These are phyloP conservation scores for Leucoraja erinaceus DNA, from an alignment of 2,113 vertebrate species.

Conservation along the genomic window DNA sequence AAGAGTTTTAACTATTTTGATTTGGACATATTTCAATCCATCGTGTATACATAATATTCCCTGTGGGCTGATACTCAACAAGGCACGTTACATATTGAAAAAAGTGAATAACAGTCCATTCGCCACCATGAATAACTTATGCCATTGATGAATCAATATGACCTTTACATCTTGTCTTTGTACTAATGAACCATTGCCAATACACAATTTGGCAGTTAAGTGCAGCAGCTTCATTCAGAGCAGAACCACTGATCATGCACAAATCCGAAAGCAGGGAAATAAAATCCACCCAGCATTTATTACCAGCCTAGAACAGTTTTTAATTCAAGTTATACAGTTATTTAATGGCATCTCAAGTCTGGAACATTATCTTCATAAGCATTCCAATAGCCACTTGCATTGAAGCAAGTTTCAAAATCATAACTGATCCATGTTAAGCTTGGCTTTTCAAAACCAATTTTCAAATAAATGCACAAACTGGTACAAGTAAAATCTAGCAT, in stretches of 20 bases:
- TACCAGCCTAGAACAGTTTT: slow-evolving; percentile 27
- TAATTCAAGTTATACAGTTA: slow-evolving; percentile 36
- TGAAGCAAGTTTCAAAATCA: slow-evolving; percentile 32
- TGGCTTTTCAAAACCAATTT: slow-evolving; percentile 32
- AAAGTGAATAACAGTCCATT: neutral
- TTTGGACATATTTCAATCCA: neutral
- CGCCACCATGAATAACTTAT: neutral
- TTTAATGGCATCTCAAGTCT: slow-evolving; percentile 36
- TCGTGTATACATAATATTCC: neutral
- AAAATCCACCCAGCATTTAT: slow-evolving; percentile 27
- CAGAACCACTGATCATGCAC: neutral
- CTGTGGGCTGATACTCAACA: neutral
- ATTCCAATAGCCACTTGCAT: slow-evolving; percentile 23
- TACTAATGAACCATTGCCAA: neutral
- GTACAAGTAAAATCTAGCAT: slow-evolving; percentile 31
- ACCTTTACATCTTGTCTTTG: neutral
- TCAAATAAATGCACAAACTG: slow-evolving; percentile 35
- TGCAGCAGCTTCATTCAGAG: neutral
- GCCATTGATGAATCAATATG: neutral
- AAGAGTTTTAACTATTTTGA: neutral
- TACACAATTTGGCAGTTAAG: neutral
- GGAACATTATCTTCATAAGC: slow-evolving; percentile 36
- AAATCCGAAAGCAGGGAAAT: slow-evolving; percentile 11
- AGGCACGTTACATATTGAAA: neutral
- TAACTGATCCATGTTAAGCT: slow-evolving; percentile 14